phyloP scores from a whole-genome alignment of 2,888 invertebrate species.

The Chesias legatella region DNA sequence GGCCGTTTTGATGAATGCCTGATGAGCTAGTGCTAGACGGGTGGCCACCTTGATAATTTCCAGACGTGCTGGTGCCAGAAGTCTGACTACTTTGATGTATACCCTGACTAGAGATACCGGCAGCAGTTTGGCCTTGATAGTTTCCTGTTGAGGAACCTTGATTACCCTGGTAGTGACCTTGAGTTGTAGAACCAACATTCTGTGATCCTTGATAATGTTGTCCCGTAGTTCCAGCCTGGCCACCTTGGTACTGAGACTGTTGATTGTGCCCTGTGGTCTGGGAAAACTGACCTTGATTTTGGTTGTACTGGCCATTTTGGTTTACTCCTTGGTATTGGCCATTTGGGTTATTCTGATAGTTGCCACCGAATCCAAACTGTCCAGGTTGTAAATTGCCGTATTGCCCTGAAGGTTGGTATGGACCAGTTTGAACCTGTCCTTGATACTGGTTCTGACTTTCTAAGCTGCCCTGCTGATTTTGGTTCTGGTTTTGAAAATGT shows the following conservation, averaged over 20 bases:
- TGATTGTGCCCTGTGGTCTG: slow-evolving; percentile 25
- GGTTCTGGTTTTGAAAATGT: slow-evolving; percentile 26
- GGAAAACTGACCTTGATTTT: slow-evolving; percentile 21
- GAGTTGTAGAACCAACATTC: background rate
- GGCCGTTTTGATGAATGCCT: background rate
- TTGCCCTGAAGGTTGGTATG: slow-evolving; percentile 24
- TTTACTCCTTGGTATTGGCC: slow-evolving; percentile 12
- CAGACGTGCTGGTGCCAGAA: background rate
- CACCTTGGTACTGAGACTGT: slow-evolving; percentile 27
- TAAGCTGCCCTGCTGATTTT: slow-evolving; percentile 31
- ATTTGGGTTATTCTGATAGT: slow-evolving; percentile 17
- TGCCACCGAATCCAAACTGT: slow-evolving; percentile 14
- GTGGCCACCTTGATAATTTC: slow-evolving; percentile 13
- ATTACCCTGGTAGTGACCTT: slow-evolving; percentile 2
- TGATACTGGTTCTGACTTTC: slow-evolving; percentile 4
- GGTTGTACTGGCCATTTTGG: slow-evolving; percentile 13
- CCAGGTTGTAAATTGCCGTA: slow-evolving; percentile 19
- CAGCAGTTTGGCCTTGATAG: slow-evolving; percentile 9
- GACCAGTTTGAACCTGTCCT: slow-evolving; percentile 27
- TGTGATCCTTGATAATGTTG: slow-evolving; percentile 1
- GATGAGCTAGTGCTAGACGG: slow-evolving; percentile 3
- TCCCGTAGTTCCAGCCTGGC: slow-evolving; percentile 5
- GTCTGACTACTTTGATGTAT: no score
- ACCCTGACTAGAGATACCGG: no score
- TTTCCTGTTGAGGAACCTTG: slow-evolving; percentile 7